A percentile compares a stretch with the other conserved stretches of the same genome.
Conservation (phyloP, 2,113 vertebrate genomes). For the Amphiprion percula region DNA sequence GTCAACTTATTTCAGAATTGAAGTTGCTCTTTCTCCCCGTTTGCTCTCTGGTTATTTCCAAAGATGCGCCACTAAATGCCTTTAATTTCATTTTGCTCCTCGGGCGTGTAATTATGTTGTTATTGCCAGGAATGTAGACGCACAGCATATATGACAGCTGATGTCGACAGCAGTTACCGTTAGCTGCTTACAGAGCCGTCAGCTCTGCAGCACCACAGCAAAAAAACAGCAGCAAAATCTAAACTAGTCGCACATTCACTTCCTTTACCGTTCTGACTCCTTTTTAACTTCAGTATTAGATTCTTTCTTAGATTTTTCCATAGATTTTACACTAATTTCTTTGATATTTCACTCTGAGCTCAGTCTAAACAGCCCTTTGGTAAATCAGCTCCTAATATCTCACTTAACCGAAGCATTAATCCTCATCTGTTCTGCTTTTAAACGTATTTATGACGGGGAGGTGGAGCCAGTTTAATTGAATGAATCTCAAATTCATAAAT, state of each 20-base stretch:
- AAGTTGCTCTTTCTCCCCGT: conserved; percentile 5
- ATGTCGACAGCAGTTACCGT: conserved; percentile 51
- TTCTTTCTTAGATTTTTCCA: no score
- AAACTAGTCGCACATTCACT: background rate
- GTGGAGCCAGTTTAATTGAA: background rate
- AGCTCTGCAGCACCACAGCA: background rate
- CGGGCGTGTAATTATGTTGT: conserved; percentile 48
- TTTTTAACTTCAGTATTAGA: background rate
- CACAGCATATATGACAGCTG: conserved; percentile 49
- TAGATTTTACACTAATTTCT: background rate
- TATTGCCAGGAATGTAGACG: conserved; percentile 51
- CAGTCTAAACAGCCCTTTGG: background rate
- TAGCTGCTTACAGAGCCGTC: conserved; percentile 41
- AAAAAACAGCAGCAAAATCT: no score
- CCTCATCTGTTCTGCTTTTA: conserved; percentile 1
- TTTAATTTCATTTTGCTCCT: conserved; percentile 49
- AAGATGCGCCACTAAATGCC: conserved; percentile 23
- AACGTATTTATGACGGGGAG: background rate
- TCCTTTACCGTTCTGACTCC: background rate
- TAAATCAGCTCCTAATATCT: background rate
- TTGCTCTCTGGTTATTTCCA: conserved; percentile 20
- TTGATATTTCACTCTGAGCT: background rate
- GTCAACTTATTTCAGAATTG: conserved; percentile 17
- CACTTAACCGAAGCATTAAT: background rate
- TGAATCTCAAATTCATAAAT: background rate